Evolutionary conservation across 2,888 invertebrate species (phyloP).

Genomic region (Drosophila limbata): DNA sequence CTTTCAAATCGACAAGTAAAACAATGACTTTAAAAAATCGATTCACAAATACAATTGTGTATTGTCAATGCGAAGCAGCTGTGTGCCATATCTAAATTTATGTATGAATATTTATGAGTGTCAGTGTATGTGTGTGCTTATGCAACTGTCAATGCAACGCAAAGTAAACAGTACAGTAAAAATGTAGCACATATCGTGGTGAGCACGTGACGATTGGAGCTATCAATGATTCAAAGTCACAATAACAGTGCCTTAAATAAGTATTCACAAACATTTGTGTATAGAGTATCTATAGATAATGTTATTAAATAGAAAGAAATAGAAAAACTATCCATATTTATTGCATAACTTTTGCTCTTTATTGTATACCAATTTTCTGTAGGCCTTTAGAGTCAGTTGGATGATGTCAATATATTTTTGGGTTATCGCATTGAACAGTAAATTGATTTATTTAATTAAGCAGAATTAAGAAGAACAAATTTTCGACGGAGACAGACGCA

Average conservation of each 20-base stretch:
- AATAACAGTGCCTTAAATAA: conserved; percentile 40
- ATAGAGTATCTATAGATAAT: too few relatives aligned
- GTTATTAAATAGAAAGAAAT: too few relatives aligned
- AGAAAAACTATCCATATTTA: too few relatives aligned
- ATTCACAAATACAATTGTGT: conserved; percentile 62
- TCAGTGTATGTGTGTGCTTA: conserved; percentile 16
- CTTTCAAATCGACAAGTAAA: conserved; percentile 52
- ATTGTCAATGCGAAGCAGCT: conserved; percentile 35
- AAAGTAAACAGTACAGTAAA: conserved; percentile 41
- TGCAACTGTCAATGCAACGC: conserved; percentile 42
- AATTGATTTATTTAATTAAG: conserved; percentile 54
- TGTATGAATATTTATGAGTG: conserved; percentile 19
- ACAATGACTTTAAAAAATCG: conserved; percentile 72
- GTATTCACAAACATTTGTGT: conserved; percentile 4
- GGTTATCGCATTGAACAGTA: conserved; percentile 36
- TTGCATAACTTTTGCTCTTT: too few relatives aligned
- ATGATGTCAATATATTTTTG: neutral
- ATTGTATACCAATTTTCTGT: neutral
- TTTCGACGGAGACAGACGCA: conserved; percentile 6
- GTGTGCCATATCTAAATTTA: conserved; percentile 47
- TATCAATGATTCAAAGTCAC: conserved; percentile 45
- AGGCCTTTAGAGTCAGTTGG: neutral
- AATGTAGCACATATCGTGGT: conserved; percentile 26
- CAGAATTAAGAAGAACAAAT: conserved; percentile 10
- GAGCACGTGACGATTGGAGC: conserved; percentile 38